phyloP scores from a whole-genome alignment of 2,797 vertebrate genomes.

The Masticophis lateralis region DNA sequence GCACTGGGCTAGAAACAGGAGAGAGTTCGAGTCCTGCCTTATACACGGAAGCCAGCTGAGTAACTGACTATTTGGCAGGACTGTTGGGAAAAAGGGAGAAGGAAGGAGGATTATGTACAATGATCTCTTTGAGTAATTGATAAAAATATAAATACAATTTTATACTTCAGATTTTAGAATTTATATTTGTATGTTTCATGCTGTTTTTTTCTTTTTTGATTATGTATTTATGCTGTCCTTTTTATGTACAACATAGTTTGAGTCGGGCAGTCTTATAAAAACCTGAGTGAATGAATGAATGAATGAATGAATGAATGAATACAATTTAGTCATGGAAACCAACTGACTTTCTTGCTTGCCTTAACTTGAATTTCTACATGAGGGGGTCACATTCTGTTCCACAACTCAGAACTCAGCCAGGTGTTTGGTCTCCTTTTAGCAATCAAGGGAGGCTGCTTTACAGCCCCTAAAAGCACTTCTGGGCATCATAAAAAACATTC shows the following conservation, averaged over 20 bases:
- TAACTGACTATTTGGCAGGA: background rate
- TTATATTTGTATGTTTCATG: background rate
- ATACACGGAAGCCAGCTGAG: background rate
- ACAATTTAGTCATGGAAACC: background rate
- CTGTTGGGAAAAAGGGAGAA: background rate
- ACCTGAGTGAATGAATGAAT: background rate
- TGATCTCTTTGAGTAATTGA: background rate
- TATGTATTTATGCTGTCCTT: background rate
- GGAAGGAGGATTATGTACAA: background rate
- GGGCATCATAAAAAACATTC: background rate
- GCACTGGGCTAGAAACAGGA: background rate
- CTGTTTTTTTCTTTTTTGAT: background rate
- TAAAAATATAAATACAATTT: background rate
- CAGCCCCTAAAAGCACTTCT: background rate
- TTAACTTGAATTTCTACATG: background rate
- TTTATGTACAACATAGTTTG: background rate
- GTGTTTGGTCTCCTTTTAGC: background rate
- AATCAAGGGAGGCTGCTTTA: background rate
- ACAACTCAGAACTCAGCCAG: background rate
- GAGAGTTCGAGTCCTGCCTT: background rate
- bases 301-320: background rate
- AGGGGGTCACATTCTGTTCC: background rate
- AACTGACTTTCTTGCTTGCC: background rate
- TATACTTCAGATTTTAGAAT: background rate
- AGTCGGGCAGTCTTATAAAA: background rate